Evolutionary conservation across 2,888 invertebrate genomes (phyloP).

Genomic region (Campopleginae sp.): DNA sequence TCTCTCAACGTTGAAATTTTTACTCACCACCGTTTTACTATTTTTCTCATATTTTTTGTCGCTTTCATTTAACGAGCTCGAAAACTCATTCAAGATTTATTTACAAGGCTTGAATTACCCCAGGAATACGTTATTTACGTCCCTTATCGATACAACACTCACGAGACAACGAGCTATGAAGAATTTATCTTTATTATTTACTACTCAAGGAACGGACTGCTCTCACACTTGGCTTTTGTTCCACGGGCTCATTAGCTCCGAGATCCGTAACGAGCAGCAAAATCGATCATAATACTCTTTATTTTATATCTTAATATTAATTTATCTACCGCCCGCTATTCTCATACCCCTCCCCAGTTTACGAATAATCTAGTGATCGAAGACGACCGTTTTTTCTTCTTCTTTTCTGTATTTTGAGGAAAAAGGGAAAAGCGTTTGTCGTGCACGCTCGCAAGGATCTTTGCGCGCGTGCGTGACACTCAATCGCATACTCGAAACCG

Average conservation of each 20-base stretch:
- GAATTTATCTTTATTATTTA: neutral
- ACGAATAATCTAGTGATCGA: conserved; percentile 55
- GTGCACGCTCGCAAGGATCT: conserved; percentile 21
- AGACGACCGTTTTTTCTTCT: conserved; percentile 10
- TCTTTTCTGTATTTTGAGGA: conserved; percentile 14
- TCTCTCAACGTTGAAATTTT: neutral
- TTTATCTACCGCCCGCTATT: conserved; percentile 68
- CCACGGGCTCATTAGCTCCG: conserved; percentile 78
- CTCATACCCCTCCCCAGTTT: conserved; percentile 65
- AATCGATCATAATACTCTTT: conserved; percentile 74
- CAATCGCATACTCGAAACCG: conserved; percentile 29
- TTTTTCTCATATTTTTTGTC: neutral
- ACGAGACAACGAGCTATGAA: conserved; percentile 2
- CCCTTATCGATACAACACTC: conserved; percentile 15
- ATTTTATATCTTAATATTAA: conserved; percentile 65
- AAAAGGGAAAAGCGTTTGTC: conserved; percentile 38
- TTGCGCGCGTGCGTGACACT: neutral
- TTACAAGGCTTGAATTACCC: conserved; percentile 46
- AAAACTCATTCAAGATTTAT: conserved; percentile 57
- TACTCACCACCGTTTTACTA: too few species aligned
- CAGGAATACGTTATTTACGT: conserved; percentile 24
- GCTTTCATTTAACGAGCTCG: conserved; percentile 27
- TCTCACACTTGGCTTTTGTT: conserved; percentile 74
- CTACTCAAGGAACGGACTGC: conserved; percentile 48
- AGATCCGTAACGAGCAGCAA: conserved; percentile 58